These are phyloP conservation scores for Protosalanx chinensis DNA, from an alignment of 2,797 vertebrate genomes.

Conservation along the genomic window DNA sequence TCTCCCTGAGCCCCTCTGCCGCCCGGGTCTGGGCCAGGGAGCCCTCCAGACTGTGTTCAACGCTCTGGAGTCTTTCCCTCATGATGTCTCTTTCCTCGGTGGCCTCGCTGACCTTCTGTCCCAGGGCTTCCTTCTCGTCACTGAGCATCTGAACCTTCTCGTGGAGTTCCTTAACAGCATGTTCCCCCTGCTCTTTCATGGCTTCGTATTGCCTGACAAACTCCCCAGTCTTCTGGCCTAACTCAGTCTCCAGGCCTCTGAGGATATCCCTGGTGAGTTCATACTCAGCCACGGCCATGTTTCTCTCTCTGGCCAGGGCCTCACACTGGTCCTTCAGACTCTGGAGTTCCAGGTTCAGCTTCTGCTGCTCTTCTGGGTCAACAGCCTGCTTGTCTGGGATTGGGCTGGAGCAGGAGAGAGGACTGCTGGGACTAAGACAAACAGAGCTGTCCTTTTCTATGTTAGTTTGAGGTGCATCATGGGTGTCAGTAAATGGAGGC, in stretches of 20 bases:
- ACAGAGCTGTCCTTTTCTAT: neutral
- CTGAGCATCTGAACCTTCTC: conserved; percentile 65
- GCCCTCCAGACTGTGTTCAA: conserved; percentile 66
- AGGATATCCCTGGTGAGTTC: conserved; percentile 79
- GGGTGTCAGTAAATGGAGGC: conserved; percentile 50
- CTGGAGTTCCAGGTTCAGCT: conserved; percentile 72
- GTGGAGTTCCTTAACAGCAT: conserved; percentile 78
- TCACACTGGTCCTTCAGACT: conserved; percentile 74
- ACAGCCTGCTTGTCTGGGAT: conserved; percentile 22
- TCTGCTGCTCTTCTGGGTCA: conserved; percentile 34
- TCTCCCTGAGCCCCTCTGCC: conserved; percentile 65
- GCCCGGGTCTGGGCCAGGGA: conserved; percentile 55
- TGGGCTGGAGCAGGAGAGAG: neutral
- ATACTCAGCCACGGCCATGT: conserved; percentile 77
- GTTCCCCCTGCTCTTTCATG: conserved; percentile 83
- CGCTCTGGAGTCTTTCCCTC: conserved; percentile 68
- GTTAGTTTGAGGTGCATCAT: conserved; percentile 65
- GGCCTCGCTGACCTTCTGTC: neutral
- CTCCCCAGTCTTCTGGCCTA: conserved; percentile 82
- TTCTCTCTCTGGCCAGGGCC: conserved; percentile 75
- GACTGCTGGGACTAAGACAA: conserved; percentile 17
- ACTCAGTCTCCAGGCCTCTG: conserved; percentile 78
- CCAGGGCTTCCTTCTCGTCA: conserved; percentile 40
- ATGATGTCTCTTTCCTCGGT: conserved; percentile 44
- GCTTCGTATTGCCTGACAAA: conserved; percentile 82